Evolutionary conservation across 53 echinoderm and acorn worm genomes (phyloP), one percentile per base, ranked within the genome.

Genomic region (Zoroaster sp.): DNA sequence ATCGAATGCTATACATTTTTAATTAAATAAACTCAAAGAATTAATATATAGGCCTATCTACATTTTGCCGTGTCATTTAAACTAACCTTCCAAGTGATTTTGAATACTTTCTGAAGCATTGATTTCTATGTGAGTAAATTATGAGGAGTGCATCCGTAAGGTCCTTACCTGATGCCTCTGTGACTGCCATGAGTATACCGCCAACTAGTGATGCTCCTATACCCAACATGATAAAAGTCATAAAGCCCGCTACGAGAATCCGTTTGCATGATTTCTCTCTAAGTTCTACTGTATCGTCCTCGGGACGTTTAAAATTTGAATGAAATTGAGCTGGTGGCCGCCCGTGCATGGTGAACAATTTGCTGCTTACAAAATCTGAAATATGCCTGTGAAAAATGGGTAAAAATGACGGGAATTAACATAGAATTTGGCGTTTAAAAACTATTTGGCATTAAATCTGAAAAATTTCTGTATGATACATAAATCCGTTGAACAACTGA

Each of bases 301-400:
- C 71, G 5, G 23, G 49, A 6, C 11, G 46, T 35, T 85, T 85
- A 49, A 47, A 85, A 12, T 35, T 71, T 42, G 85, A 34, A 21
- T 34, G 14, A 23, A 85, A 85, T 23, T 85, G 69, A 70, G 85
- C 85, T 12, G 85, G 85, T 31, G 85, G 72, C 35, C 85, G 85
- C 31, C 85, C 71, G 37, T 85, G 85, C 85, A 85, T 85, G 34
- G 71, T 47, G 18, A 71, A 7, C 8, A 85, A 20, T 37, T 14
- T 85, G 2, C 69, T 12, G 72, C 52, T 35, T n/a, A 85, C 47
- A 5, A 85, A 37, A 17, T 66, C 49, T 40, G 85, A 85, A 47
- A 85, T 40, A 46, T 85, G 47, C 12, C 85, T 85, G 46, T 33
- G 35, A 39, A 23, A 15, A 39, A 31, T 36, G 17, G n/a, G n/a